A percentile compares a stretch with the other conserved stretches of the same genome.
Evolutionary conservation across 2,797 vertebrate species (phyloP).

Genomic region (Pyrocephalus nanus): DNA sequence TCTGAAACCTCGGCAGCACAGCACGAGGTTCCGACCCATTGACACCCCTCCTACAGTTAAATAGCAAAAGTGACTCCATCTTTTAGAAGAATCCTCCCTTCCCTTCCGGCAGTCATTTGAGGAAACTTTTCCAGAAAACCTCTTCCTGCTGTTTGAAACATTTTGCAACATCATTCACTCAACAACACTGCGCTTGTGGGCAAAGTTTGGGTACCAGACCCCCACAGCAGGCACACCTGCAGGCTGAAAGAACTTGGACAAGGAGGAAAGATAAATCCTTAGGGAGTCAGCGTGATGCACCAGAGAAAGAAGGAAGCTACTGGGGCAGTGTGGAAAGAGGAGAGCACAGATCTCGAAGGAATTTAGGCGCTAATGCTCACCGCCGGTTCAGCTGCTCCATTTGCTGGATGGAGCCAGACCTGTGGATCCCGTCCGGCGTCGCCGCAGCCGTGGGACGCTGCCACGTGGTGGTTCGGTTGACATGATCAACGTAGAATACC

Average conservation of each 20-base stretch:
- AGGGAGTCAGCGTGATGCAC: not conserved
- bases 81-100: not conserved
- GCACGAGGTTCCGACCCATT: rapidly evolving
- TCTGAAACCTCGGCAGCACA: not conserved
- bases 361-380: slow-evolving; percentile 69
- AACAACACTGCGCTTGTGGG: not conserved
- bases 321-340: not conserved
- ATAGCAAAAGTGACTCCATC: not conserved
- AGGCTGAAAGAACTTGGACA: not conserved
- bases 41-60: not conserved
- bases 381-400: slow-evolving; percentile 98
- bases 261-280: not conserved
- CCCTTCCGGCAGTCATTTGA: not conserved
- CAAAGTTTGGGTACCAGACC: not conserved
- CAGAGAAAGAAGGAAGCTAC: not conserved
- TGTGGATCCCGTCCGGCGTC: slow-evolving; percentile 85
- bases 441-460: slow-evolving; percentile 87
- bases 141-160: not conserved
- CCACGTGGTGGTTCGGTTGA: slow-evolving; percentile 97
- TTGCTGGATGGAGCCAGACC: slow-evolving; percentile 92
- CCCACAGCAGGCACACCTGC: not conserved
- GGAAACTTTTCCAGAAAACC: not conserved
- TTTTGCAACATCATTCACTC: not conserved
- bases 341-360: not conserved
- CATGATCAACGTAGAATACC: slow-evolving; percentile 96